A percentile compares a stretch with the other conserved stretches of the same genome.
Conservation (phyloP, 2,888 invertebrate genomes). For the Bugula neritina region DNA sequence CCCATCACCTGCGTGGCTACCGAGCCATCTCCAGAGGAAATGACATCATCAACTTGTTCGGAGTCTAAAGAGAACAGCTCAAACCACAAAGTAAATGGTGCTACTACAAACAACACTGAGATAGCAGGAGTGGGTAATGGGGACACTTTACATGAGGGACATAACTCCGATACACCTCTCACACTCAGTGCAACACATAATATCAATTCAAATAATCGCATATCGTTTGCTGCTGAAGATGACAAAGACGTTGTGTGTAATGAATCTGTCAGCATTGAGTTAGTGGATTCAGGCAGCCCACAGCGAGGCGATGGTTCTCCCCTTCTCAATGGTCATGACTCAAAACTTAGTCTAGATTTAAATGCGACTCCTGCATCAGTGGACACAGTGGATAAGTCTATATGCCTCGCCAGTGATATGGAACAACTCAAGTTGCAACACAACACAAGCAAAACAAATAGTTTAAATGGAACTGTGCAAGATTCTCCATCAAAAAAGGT, state of each 20-base stretch:
- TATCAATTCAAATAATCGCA: background rate
- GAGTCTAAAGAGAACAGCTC: background rate
- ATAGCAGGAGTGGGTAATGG: background rate
- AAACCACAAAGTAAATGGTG: conserved; percentile 28
- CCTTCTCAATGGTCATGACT: background rate
- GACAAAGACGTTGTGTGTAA: background rate
- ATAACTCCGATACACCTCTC: background rate
- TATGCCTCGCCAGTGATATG: background rate
- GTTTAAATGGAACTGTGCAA: background rate
- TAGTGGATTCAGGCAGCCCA: too few species aligned
- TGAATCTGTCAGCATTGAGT: background rate
- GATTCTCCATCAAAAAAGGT: conserved; percentile 24
- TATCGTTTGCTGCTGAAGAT: background rate
- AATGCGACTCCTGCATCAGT: background rate
- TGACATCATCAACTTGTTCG: background rate
- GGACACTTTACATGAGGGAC: background rate
- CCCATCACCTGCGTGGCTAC: conserved; percentile 46
- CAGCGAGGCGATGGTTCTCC: background rate
- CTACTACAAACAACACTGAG: background rate
- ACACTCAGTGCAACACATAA: background rate
- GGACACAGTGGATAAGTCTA: background rate
- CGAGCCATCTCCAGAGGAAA: conserved; percentile 37
- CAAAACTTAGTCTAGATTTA: background rate
- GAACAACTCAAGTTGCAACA: too few species aligned
- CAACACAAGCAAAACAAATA: too few species aligned